phyloP scores from a whole-genome alignment of 2,113 vertebrate species.

The Brachionichthys hirsutus region DNA sequence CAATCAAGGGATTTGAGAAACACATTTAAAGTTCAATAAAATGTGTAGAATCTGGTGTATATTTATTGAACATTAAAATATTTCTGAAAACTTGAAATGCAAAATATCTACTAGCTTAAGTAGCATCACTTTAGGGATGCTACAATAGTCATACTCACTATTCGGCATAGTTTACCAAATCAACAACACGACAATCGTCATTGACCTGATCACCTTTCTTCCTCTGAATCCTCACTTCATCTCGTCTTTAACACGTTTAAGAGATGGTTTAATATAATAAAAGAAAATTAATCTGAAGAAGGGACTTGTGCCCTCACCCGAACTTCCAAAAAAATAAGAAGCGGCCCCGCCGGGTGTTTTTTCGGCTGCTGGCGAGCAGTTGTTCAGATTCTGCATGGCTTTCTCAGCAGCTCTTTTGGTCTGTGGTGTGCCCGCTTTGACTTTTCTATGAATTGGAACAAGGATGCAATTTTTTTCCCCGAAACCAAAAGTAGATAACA shows the following conservation, averaged over 20 bases:
- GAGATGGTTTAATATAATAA: no score
- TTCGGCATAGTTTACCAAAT: not conserved
- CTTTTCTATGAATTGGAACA: slow-evolving; percentile 15
- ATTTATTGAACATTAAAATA: no score
- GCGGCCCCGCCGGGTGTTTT: slow-evolving; percentile 18
- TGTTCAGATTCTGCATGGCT: slow-evolving; percentile 63
- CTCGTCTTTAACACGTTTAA: not conserved
- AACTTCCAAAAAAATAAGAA: no score
- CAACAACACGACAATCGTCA: not conserved
- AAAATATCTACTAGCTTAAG: no score
- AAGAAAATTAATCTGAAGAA: no score
- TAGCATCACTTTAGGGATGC: no score
- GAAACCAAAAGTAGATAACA: not conserved
- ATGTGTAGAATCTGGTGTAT: no score
- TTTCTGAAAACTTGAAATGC: no score
- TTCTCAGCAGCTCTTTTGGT: slow-evolving; percentile 46
- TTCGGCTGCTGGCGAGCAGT: slow-evolving; percentile 34
- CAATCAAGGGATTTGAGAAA: no score
- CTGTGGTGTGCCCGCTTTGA: slow-evolving; percentile 49
- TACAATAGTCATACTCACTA: no score
- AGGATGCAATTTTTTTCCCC: slow-evolving; percentile 1
- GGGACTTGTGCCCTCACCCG: no score
- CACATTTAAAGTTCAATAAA: no score
- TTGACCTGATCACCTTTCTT: not conserved
- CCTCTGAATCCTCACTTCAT: not conserved